phyloP scores from a whole-genome alignment of 2,888 invertebrate genomes.

The Apantesis nais region DNA sequence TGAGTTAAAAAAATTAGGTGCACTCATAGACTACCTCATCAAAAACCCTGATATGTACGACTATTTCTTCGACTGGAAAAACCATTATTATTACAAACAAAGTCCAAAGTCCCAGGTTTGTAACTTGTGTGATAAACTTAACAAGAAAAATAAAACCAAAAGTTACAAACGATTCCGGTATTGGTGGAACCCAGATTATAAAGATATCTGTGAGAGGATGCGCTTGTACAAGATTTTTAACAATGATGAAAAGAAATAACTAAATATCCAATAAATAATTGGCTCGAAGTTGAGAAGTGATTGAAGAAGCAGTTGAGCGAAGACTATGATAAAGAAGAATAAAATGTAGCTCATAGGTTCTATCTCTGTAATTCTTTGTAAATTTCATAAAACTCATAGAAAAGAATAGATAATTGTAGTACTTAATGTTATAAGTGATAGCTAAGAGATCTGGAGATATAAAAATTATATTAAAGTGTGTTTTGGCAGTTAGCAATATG shows the following conservation, averaged over 20 bases:
- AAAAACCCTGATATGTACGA: conserved; percentile 61
- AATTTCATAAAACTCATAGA: background rate
- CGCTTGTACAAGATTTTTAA: conserved; percentile 53
- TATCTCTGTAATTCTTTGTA: background rate
- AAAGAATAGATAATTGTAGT: background rate
- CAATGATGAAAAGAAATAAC: conserved; percentile 19
- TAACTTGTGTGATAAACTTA: conserved; percentile 66
- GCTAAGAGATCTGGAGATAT: background rate
- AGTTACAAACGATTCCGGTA: conserved; percentile 54
- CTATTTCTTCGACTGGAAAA: conserved; percentile 75
- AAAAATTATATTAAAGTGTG: background rate
- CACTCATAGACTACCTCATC: conserved; percentile 70
- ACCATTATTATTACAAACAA: conserved; percentile 65
- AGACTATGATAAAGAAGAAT: background rate
- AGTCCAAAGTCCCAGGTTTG: conserved; percentile 62
- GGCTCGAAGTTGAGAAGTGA: too few relatives aligned
- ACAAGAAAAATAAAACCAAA: conserved; percentile 40
- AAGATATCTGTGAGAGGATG: conserved; percentile 57
- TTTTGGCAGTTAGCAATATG: background rate
- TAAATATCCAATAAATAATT: background rate
- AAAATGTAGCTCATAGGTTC: background rate
- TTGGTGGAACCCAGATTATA: conserved; percentile 72
- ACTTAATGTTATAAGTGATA: background rate
- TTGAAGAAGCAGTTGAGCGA: background rate
- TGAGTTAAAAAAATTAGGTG: conserved; percentile 67